Evolutionary conservation across 2,113 vertebrate species (phyloP).

Genomic region (Steatornis caripensis): DNA sequence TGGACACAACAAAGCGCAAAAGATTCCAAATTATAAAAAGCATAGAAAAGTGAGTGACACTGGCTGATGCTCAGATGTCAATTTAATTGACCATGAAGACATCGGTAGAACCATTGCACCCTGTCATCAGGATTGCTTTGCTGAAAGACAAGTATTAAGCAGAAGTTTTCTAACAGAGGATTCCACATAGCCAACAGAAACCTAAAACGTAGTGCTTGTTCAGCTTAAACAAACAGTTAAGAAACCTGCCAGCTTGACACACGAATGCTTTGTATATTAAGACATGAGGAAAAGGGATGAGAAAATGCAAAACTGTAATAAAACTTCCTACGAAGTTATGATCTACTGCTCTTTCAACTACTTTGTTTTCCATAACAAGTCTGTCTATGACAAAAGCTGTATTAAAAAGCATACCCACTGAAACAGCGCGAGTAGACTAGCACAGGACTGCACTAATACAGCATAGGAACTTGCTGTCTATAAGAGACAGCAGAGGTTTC

Average conservation of each 20-base stretch:
- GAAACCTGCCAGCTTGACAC: neutral
- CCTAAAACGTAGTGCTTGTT: neutral
- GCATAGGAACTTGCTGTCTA: neutral
- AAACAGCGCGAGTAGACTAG: neutral
- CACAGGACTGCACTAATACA: neutral
- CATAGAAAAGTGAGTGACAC: neutral
- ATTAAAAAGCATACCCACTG: neutral
- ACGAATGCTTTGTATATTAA: neutral
- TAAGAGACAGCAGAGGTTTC: neutral
- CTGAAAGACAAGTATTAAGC: neutral
- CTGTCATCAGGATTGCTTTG: neutral
- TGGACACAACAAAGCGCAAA: neutral
- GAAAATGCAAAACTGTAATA: neutral
- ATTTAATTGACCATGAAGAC: neutral
- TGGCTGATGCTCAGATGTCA: neutral
- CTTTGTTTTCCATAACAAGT: neutral
- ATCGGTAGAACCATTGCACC: neutral
- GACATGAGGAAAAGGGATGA: neutral
- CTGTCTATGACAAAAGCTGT: rapidly evolving
- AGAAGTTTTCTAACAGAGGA: neutral
- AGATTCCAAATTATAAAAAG: neutral
- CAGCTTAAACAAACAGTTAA: neutral
- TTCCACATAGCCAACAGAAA: neutral
- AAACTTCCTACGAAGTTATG: neutral
- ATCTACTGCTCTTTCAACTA: neutral